Conservation (phyloP, 2,113 vertebrate species). For the Lophura nycthemera region DNA sequence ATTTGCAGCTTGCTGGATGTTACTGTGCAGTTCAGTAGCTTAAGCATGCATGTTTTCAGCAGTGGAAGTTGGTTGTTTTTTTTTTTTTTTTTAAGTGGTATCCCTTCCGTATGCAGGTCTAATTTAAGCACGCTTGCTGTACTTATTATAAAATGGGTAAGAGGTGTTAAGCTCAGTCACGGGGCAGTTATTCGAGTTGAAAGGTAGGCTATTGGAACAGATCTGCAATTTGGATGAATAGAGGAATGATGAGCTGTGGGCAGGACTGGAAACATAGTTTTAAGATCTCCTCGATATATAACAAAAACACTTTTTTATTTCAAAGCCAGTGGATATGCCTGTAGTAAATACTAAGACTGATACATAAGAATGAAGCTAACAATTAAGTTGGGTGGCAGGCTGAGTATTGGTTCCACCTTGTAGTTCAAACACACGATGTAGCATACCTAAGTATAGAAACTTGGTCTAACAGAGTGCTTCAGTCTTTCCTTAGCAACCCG, state of each 20-base stretch:
- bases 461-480: constrained; percentile 21
- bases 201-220: neutral
- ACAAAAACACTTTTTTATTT: neutral
- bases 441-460: constrained; percentile 41
- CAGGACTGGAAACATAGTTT: neutral
- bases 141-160: constrained; percentile 38
- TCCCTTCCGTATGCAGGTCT: neutral
- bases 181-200: neutral
- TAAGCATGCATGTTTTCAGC: neutral
- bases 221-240: neutral
- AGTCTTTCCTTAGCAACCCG: constrained; percentile 50
- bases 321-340: neutral
- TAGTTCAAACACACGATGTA: neutral
- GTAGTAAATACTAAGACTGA: neutral
- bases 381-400: neutral
- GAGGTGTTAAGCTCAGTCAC: constrained; percentile 43
- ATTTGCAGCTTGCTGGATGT: neutral
- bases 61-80: neutral
- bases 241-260: neutral
- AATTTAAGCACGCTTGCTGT: neutral
- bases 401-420: constrained; percentile 23
- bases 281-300: neutral
- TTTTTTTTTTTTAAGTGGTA: neutral
- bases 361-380: neutral
- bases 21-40: neutral